These are phyloP conservation scores for Lasioglossum leucozonium DNA, from an alignment of 2,888 invertebrate species.

Conservation along the genomic window DNA sequence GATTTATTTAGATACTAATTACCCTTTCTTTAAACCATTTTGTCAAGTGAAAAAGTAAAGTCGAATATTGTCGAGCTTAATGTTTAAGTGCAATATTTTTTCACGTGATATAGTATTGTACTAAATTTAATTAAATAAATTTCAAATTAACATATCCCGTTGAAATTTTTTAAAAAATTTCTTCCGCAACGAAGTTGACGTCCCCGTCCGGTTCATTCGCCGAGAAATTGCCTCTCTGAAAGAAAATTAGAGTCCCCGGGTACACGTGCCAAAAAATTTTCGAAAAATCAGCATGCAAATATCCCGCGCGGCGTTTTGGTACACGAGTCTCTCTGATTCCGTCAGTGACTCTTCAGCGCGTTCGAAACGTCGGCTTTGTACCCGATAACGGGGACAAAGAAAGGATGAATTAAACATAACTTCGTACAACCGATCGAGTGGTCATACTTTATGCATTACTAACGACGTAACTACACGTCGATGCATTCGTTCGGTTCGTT, in stretches of 20 bases:
- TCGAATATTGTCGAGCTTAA: too few relatives aligned
- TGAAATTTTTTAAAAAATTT: not conserved
- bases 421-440: conserved; percentile 46
- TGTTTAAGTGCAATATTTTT: not conserved
- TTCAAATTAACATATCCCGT: not conserved
- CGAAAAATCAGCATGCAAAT: not conserved
- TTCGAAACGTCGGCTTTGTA: conserved; percentile 29
- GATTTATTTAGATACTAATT: not conserved
- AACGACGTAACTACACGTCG: conserved; percentile 25
- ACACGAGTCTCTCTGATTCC: conserved; percentile 26
- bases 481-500: conserved; percentile 23
- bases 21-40: too few relatives aligned
- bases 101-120: not conserved
- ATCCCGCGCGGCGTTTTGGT: not conserved
- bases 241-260: not conserved
- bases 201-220: not conserved
- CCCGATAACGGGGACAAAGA: conserved; percentile 50
- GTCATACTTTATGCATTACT: conserved; percentile 52
- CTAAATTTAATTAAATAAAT: not conserved
- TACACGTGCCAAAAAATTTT: not conserved
- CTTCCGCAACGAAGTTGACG: not conserved
- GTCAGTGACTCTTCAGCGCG: conserved; percentile 19
- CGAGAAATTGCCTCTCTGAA: not conserved
- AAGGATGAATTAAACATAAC: conserved; percentile 58
- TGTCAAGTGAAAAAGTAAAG: too few relatives aligned